Base-by-base conservation (phyloP, 2,113 vertebrate species). In the Paradisaea rubra region DNA sequence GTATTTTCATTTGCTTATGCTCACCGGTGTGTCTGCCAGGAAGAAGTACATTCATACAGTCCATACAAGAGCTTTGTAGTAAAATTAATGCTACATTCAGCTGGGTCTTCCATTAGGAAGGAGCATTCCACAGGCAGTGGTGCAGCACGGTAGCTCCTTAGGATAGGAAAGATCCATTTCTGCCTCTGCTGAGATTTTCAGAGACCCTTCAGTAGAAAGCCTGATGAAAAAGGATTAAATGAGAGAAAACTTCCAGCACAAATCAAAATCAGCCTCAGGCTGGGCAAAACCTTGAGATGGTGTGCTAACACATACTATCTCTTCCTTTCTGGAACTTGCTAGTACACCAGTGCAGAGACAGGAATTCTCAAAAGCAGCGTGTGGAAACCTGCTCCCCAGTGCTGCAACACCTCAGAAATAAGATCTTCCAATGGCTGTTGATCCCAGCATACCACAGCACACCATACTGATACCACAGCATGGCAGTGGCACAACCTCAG, bases 301-400 rank as follows among this genome's bases (percentile, higher is more conserved):
- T 31, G 5, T 22, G 27, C 39, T 68, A 70, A 25, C 2, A 57
- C 59, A 69, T 30, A 13, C 4, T 3, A 4, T 24, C 3, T 64
- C 39, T 41, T 89, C 10, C 52, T 76, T 76, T 47, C 24, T 63
- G 28, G 22, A 41, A 9, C 16, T 59, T 53, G 21, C 8, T 57
- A 44, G 59, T 53, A 18, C 13, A 57, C 23, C 11, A 45, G 5
- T 31, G 18, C 21, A 50, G 54, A n/a, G 41, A 15, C 3, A 18
- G 28, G 21, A 52, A 7, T 53, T 80, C 37, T 21, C 21, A 35
- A 39, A 53, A n/a, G 5, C 6, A 45, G 2, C 0, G 0, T 3
- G 4, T 57, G 10, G 10, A 14, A 69, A 23, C 8, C 24, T 64
- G 14, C 7, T 72, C 2, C 14, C 17, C 53, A 44, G 30, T 17